Conservation (phyloP, 2,888 invertebrate species). For the Clanis bilineata region DNA sequence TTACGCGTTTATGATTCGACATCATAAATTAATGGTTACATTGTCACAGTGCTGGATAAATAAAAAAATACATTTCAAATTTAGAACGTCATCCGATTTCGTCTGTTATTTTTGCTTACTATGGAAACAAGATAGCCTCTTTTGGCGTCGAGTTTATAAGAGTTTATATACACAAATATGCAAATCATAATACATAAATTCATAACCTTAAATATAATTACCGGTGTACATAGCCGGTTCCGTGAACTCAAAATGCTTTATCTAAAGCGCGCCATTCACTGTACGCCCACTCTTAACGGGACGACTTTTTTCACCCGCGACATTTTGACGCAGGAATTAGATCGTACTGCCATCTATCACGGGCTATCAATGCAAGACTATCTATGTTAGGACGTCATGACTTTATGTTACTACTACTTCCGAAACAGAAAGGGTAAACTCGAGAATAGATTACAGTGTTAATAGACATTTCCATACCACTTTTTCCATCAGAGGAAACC, state of each 20-base stretch:
- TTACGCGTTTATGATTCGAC: too few relatives aligned
- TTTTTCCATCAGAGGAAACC: too few relatives aligned
- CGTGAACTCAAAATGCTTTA: slow-evolving; percentile 8
- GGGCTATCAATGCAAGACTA: neutral
- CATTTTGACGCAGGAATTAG: slow-evolving; percentile 10
- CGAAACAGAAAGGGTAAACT: too few relatives aligned
- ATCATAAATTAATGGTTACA: too few relatives aligned
- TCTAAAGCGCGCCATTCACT: slow-evolving; percentile 38
- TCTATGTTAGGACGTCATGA: neutral
- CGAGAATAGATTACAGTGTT: too few relatives aligned
- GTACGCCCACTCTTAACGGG: slow-evolving; percentile 49
- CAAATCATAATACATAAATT: slow-evolving; percentile 2
- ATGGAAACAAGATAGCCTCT: neutral
- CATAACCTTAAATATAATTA: slow-evolving; percentile 11
- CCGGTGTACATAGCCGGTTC: slow-evolving; percentile 9
- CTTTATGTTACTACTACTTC: neutral
- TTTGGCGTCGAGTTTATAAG: neutral
- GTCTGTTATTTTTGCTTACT: too few relatives aligned
- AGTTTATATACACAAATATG: neutral
- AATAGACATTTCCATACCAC: too few relatives aligned
- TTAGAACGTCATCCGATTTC: too few relatives aligned
- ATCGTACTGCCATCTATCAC: neutral
- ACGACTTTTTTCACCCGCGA: slow-evolving; percentile 31
- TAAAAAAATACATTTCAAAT: too few relatives aligned
- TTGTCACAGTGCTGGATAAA: too few relatives aligned